Evolutionary conservation across 2,888 invertebrate species (phyloP).

Genomic region (Erebia ligea): DNA sequence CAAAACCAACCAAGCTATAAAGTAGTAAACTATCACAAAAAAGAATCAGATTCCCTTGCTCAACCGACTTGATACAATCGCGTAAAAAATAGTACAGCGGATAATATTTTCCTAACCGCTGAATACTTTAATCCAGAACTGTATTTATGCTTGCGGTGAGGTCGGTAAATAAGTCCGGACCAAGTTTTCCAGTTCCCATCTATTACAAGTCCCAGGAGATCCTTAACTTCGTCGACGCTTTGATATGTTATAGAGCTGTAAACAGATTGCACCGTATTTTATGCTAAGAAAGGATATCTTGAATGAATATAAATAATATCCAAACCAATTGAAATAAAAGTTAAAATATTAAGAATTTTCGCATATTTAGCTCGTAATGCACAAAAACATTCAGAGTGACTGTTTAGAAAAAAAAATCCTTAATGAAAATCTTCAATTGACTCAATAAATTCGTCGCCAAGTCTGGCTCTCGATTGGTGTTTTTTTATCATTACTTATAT

Average conservation of each 20-base stretch:
- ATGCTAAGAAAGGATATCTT: conserved; percentile 6
- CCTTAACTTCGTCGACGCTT: conserved; percentile 48
- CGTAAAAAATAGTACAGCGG: conserved; percentile 19
- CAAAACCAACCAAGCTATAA: background rate
- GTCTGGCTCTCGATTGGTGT: background rate
- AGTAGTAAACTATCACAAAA: conserved; percentile 14
- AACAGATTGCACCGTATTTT: conserved; percentile 26
- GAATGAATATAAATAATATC: no score
- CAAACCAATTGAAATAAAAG: no score
- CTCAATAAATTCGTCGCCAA: no score
- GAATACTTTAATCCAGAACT: conserved; percentile 69
- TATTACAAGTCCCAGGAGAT: conserved; percentile 65
- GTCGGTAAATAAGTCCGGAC: conserved; percentile 65
- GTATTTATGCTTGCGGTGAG: conserved; percentile 64
- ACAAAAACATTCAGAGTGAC: no score
- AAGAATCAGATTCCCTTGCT: conserved; percentile 21
- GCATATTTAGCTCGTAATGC: no score
- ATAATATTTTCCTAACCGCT: conserved; percentile 51
- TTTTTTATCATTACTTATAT: no score
- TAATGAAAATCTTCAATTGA: no score
- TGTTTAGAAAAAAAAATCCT: no score
- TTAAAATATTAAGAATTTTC: no score
- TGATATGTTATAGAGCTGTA: conserved; percentile 39
- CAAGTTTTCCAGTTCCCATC: conserved; percentile 68
- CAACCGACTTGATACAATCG: conserved; percentile 24